Percentiles rank a stretch among this genome's conserved stretches.
These are phyloP conservation scores for Pyrocephalus nanus DNA, from an alignment of 2,797 vertebrate species.

Conservation along the genomic window DNA sequence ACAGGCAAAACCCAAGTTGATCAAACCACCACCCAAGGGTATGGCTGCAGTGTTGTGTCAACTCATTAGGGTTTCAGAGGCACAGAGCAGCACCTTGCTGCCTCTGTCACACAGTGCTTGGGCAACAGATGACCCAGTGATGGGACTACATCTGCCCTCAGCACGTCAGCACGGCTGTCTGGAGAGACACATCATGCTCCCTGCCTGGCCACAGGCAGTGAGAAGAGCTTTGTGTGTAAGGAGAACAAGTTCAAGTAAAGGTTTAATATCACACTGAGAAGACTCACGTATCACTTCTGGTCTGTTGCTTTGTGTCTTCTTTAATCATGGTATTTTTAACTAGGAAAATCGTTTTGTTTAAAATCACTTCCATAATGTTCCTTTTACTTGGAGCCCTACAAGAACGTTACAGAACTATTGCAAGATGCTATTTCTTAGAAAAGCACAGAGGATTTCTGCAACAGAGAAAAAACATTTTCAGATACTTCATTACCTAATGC, in stretches of 20 bases:
- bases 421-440: neutral
- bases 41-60: neutral
- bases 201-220: neutral
- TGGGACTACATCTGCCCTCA: neutral
- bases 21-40: neutral
- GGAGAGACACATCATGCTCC: neutral
- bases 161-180: rapidly evolving
- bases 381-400: neutral
- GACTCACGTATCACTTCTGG: neutral
- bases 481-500: neutral
- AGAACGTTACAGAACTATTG: neutral
- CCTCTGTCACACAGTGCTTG: neutral
- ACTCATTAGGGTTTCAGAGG: neutral
- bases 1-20: neutral
- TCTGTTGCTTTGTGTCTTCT: neutral
- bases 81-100: neutral
- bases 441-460: neutral
- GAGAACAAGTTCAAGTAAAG: neutral
- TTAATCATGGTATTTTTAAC: neutral
- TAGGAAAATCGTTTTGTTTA: neutral
- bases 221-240: neutral
- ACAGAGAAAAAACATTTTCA: neutral
- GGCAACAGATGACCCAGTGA: rapidly evolving
- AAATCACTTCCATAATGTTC: neutral
- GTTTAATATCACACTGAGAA: neutral